These are phyloP conservation scores for Drosophila arawakana DNA, from an alignment of 1,140 invertebrate genomes.

Conservation along the genomic window DNA sequence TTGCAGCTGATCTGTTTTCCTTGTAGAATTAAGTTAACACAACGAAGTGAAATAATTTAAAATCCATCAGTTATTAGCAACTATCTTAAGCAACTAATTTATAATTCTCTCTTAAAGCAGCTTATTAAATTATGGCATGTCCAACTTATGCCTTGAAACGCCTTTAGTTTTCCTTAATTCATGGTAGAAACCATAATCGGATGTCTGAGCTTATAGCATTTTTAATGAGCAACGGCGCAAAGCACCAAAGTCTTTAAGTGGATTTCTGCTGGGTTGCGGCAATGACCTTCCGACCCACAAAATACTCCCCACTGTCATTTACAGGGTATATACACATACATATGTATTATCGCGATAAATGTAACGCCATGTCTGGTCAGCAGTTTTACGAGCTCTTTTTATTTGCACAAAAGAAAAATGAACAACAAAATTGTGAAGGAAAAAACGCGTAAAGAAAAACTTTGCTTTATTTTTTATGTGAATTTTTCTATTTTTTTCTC, in stretches of 20 bases:
- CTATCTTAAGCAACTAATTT: too few species aligned
- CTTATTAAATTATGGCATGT: too few species aligned
- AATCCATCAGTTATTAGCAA: too few species aligned
- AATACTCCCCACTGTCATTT: not conserved
- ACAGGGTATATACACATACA: constrained; percentile 1
- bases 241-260: not conserved
- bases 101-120: too few species aligned
- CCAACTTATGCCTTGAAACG: too few species aligned
- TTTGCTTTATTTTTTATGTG: constrained; percentile 53
- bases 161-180: too few species aligned
- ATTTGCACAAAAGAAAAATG: constrained; percentile 36
- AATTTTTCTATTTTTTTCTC: constrained; percentile 26
- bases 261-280: not conserved
- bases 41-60: too few species aligned
- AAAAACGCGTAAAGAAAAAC: constrained; percentile 11
- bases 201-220: not conserved
- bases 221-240: constrained; percentile 1
- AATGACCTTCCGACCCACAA: not conserved
- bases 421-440: not conserved
- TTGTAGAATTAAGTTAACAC: too few species aligned
- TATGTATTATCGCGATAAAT: constrained; percentile 7
- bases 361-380: constrained; percentile 29
- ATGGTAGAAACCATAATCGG: not conserved
- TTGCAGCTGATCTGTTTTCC: too few species aligned
- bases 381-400: constrained; percentile 56